These are phyloP conservation scores for Lochmaea crataegi DNA, from an alignment of 2,888 invertebrate species.

Conservation along the genomic window DNA sequence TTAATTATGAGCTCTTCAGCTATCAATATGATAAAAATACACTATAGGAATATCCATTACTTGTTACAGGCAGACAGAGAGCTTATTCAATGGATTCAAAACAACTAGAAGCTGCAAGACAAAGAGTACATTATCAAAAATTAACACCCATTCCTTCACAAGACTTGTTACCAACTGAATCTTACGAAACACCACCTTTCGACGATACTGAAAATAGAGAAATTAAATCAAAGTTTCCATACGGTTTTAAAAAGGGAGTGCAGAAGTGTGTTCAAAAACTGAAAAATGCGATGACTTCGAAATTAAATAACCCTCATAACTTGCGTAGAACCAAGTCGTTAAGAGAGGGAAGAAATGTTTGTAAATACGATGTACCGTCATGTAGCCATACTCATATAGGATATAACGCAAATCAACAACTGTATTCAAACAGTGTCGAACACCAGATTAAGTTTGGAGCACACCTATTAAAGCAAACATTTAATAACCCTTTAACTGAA, in stretches of 20 bases:
- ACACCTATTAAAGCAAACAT: background rate
- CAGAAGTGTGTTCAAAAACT: background rate
- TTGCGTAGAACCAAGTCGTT: background rate
- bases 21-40: too few species aligned
- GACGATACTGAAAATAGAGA: background rate
- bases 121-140: background rate
- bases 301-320: background rate
- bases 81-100: constrained; percentile 4
- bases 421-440: background rate
- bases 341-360: background rate
- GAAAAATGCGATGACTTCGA: background rate
- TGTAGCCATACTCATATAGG: background rate
- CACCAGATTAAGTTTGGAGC: background rate
- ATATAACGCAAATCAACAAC: too few species aligned
- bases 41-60: background rate
- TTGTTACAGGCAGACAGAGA: constrained; percentile 15
- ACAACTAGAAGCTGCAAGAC: background rate
- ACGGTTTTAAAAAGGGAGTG: background rate
- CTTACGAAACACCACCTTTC: background rate
- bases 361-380: background rate
- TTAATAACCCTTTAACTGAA: background rate
- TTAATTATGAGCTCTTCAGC: too few species aligned
- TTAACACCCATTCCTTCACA: background rate
- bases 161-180: background rate
- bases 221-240: background rate